Evolutionary conservation across 2,888 invertebrate species (phyloP), one percentile per base, ranked within the genome.

Genomic region (Cylindroiulus punctatus): DNA sequence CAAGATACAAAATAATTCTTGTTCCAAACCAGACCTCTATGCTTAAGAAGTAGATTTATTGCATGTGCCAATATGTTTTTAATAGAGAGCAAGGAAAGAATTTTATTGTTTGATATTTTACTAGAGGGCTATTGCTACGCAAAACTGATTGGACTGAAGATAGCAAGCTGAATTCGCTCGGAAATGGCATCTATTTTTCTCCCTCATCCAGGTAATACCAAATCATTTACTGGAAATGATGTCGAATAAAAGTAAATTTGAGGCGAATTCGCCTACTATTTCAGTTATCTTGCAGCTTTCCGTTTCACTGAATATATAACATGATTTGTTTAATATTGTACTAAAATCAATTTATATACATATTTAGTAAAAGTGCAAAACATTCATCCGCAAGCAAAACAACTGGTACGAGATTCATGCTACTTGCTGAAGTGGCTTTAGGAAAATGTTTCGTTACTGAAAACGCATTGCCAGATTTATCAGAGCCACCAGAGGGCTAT

Each of bases 181-280:
- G 84, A 86, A 44, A 14, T 65, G 86, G 86, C 44, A 86, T 86
- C 82, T 84, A 86, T 22, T 86, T 86, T 84, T 47, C 86, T 26
- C n/a, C 84, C 32, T 86, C 86, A 42, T 47, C 52, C 3, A 81
- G 44, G 86, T 86, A 82, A 84, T 44, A 14, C 44, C 44, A 3
- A 44, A 76, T 19, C 19, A 12, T 76, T 26, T 76, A 30, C 8
- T 83, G n/a, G 5, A n/a, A 83, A n/a, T 83, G 17, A 83, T 40
- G 26, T 40, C 22, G 12, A n/a, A 52, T n/a, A 52, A 5, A 52
- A 52, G 4, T 52, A 3, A 19, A 52, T 52, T 52, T 65, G 26
- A 26, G 22, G 4, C 44, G 44, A 44, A 44, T 44, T 44, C 14
- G 10, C 44, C 44, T 44, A 8, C 44, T 44, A 44, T 44, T 44